A percentile compares a stretch with the other conserved stretches of the same genome.
Conservation (phyloP, 2,113 vertebrate genomes). For the Dendropsophus ebraccatus region DNA sequence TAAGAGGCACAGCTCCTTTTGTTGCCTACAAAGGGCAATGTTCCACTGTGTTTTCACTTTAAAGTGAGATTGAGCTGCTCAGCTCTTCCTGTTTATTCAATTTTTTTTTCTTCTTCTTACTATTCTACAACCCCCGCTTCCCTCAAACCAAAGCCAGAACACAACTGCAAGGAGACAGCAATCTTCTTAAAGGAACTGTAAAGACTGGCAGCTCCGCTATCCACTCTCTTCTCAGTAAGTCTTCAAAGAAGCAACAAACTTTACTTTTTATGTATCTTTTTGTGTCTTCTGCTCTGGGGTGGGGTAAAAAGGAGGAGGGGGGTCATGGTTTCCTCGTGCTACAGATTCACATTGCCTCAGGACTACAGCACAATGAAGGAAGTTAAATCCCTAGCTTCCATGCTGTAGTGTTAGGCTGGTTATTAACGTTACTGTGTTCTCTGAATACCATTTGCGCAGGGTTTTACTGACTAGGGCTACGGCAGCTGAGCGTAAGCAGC, state of each 20-base stretch:
- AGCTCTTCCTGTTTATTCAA: conserved; percentile 98
- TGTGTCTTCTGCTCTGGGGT: background rate
- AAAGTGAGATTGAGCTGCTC: conserved; percentile 81
- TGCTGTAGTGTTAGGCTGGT: background rate
- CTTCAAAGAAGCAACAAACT: conserved; percentile 71
- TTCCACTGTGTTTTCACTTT: conserved; percentile 85
- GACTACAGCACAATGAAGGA: conserved; percentile 62
- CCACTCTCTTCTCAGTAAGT: conserved; percentile 76
- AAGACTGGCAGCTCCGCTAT: conserved; percentile 70
- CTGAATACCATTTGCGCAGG: background rate
- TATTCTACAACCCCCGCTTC: conserved; percentile 82
- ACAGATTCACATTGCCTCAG: conserved; percentile 57
- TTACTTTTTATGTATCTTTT: conserved; percentile 60
- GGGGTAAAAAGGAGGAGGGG: background rate
- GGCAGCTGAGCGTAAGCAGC: background rate
- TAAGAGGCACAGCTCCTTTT: conserved; percentile 71
- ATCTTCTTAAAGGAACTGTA: conserved; percentile 73
- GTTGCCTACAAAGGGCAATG: conserved; percentile 78
- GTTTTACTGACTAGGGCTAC: background rate
- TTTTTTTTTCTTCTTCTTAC: conserved; percentile 85
- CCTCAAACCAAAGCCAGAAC: conserved; percentile 81
- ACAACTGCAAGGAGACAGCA: conserved; percentile 76
- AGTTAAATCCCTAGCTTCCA: conserved; percentile 61
- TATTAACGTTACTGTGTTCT: background rate
- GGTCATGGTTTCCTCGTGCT: conserved; percentile 56